Base-by-base conservation (phyloP, 2,888 invertebrate species). In the Drosophila neonasuta region DNA sequence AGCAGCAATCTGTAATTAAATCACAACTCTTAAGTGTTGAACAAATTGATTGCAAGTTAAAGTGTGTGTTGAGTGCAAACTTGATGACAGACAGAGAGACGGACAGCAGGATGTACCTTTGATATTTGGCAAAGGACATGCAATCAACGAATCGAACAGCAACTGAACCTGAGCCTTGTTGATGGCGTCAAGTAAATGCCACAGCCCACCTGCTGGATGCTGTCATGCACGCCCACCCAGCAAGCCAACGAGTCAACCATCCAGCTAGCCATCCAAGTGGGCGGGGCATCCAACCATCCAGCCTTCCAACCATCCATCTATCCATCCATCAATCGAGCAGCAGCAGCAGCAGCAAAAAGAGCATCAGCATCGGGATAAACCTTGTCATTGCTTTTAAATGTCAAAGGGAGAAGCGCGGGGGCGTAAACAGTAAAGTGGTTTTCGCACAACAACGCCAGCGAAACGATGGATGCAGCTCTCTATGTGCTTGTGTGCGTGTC, bases 351-450 rank as follows among this genome's bases (percentile, higher is more conserved):
- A 24, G 24, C 36, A 36, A 17, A 30, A 42, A 32, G 44, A 36
- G 39, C 68, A 62, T 44, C 57, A 56, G 42, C 67, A 49, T 55
- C 60, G 65, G 79, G 76, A 81, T 80, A 76, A 80, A 74, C 68
- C 68, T 70, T 75, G 87, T 74, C 78, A 69, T 69, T 66, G 68
- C 87, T 63, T 77, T 86, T 86, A 85, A 87, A 85, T 85, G 85
- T 85, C 85, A 80, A 65, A 51, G 46, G 41, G 15, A 6, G 45
- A 39, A 13, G 44, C 7, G 17, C 13, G 34, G 24, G 29, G 52
- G 30, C 41, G 48, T 46, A 51, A 51, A 63, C 44, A 42, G 30
- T 61, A 73, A 51, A 60, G 51, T 56, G 50, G 20, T 62, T 62
- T 30, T 36, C 36, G n/a, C n/a, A n/a, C 36, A 36, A n/a, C 42